phyloP scores from a whole-genome alignment of 2,888 invertebrate genomes.

The Desoria tigrina region DNA sequence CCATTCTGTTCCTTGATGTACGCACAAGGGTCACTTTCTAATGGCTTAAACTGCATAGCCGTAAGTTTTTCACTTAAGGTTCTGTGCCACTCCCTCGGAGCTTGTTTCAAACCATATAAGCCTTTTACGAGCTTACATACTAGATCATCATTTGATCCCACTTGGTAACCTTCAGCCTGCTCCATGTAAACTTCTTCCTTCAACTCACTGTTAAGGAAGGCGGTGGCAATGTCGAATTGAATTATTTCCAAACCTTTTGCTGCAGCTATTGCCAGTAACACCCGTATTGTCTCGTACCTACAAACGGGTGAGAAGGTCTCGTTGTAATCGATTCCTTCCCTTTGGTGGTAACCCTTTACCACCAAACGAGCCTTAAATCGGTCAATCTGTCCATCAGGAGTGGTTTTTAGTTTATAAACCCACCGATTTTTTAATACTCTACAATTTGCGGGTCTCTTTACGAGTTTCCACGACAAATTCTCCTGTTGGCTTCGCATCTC shows the following conservation, averaged over 20 bases:
- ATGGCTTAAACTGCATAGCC: slow-evolving; percentile 19
- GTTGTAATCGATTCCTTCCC: slow-evolving; percentile 24
- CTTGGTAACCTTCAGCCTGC: slow-evolving; percentile 13
- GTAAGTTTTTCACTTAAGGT: slow-evolving; percentile 31
- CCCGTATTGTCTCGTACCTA: slow-evolving; percentile 22
- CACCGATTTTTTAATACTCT: slow-evolving; percentile 22
- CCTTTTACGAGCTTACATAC: too few relatives aligned
- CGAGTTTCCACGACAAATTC: not conserved
- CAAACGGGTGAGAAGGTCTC: slow-evolving; percentile 31
- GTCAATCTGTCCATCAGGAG: slow-evolving; percentile 17
- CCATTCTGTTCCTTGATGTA: slow-evolving; percentile 16
- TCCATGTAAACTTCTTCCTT: slow-evolving; percentile 24
- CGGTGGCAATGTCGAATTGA: slow-evolving; percentile 30
- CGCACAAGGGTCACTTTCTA: slow-evolving; percentile 31
- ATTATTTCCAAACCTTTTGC: slow-evolving; percentile 1
- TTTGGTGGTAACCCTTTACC: slow-evolving; percentile 19
- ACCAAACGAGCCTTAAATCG: slow-evolving; percentile 27
- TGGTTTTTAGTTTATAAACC: slow-evolving; percentile 24
- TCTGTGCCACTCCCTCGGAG: slow-evolving; percentile 45
- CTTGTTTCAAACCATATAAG: slow-evolving; percentile 52
- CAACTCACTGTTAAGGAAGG: too few relatives aligned
- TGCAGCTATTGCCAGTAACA: slow-evolving; percentile 25
- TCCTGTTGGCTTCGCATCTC: not conserved
- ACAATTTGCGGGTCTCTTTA: not conserved
- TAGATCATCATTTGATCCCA: too few relatives aligned